Conservation (phyloP, 2,888 invertebrate species). For the Nymphalis urticae region DNA sequence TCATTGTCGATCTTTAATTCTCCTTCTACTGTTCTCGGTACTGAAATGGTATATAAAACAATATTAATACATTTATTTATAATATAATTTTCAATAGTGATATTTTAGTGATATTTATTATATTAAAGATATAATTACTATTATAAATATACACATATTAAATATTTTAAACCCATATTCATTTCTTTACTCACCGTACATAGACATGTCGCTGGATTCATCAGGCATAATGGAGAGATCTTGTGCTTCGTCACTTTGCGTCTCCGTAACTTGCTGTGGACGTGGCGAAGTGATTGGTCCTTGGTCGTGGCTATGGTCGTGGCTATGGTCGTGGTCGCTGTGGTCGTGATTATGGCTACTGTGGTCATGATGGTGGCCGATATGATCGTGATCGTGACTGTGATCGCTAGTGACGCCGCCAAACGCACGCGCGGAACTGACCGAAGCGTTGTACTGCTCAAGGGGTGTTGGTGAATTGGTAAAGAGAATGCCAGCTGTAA, state of each 20-base stretch:
- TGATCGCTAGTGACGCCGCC: conserved; percentile 67
- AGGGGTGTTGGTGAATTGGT: conserved; percentile 83
- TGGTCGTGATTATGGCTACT: conserved; percentile 42
- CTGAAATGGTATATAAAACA: conserved; percentile 55
- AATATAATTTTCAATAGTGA: not conserved
- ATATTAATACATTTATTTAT: not conserved
- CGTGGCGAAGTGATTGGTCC: conserved; percentile 35
- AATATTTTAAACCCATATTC: not conserved
- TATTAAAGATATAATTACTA: too few species aligned
- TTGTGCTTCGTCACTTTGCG: conserved; percentile 53
- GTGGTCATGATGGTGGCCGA: conserved; percentile 40
- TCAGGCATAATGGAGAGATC: conserved; percentile 53
- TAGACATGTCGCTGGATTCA: conserved; percentile 73
- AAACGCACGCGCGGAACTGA: conserved; percentile 83
- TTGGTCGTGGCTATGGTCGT: conserved; percentile 32
- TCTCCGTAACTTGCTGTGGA: conserved; percentile 31
- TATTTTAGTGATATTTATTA: too few species aligned
- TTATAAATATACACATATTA: too few species aligned
- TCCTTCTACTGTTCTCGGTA: conserved; percentile 86
- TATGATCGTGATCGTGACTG: conserved; percentile 39
- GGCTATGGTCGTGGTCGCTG: conserved; percentile 42
- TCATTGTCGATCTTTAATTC: conserved; percentile 85
- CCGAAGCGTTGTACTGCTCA: conserved; percentile 74
- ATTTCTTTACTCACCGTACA: conserved; percentile 73
- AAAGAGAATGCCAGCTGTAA: conserved; percentile 85